Evolutionary conservation across 1,140 invertebrate species (phyloP), one percentile per base, ranked within the genome.

Genomic region (Calephelis nemesis): DNA sequence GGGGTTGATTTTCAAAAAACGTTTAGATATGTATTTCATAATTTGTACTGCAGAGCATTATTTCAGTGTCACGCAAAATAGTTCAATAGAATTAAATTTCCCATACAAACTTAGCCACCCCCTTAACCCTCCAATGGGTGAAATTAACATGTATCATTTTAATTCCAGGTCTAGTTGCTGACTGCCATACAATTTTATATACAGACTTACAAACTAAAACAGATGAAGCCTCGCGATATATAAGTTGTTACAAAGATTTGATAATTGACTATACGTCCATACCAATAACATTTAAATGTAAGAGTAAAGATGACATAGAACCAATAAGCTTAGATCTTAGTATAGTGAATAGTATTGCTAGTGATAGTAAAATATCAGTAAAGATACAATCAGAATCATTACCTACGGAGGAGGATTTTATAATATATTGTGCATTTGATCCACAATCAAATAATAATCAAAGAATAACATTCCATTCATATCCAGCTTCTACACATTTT

Each of bases 401-500:
- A 15, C 92, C 92, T 0, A 84, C 85, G 0, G 73, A 86, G 4
- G 76, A 88, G 4, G 77, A 81, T 66, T 85, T 83, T 75, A 73
- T 93, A 13, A 45, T 87, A 47, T 72, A 82, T 8, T 91, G 90
- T 47, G 75, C 73, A 12, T 89, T 89, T 62, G 82, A 87, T 73
- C 83, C 88, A 5, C 75, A 65, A 73, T 62, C 70, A 15, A 78
- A 70, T 19, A 76, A 78, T 19, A 65, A 72, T 6, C 78, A 83
- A 39, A 78, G 72, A 3, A 68, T 94, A 10, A 70, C 78, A 0
- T 95, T 96, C 72, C 88, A 85, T 15, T 93, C 94, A 0, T 90
- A 93, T 60, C 90, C 93, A 40, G 89, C 85, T 52, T 74, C 92
- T 5, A 94, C 94, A 88, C 95, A 96, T 77, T 95, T 94, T 74